Evolutionary conservation across 2,888 invertebrate genomes (phyloP).

Genomic region (Pseudeuparius sepicola): DNA sequence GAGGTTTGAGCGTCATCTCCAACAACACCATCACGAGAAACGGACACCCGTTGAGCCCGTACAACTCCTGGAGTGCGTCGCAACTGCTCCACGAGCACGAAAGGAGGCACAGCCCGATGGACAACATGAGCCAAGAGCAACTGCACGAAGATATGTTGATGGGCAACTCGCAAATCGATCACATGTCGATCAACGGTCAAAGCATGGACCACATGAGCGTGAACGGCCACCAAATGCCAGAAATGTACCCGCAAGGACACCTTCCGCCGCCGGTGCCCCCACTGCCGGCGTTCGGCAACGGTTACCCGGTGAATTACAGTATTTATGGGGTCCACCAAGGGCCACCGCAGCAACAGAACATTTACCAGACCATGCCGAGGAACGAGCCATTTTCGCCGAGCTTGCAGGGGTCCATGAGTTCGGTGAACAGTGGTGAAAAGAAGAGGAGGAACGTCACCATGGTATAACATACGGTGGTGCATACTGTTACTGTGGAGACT

Average conservation of each 20-base stretch:
- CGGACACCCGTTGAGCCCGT: slow-evolving; percentile 42
- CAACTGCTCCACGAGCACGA: slow-evolving; percentile 50
- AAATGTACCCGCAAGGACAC: slow-evolving; percentile 30
- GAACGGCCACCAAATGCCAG: slow-evolving; percentile 33
- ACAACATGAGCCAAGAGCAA: slow-evolving; percentile 30
- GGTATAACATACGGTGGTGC: slow-evolving; percentile 42
- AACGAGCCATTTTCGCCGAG: slow-evolving; percentile 37
- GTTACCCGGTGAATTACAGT: slow-evolving; percentile 38
- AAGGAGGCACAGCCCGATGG: slow-evolving; percentile 43
- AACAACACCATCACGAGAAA: slow-evolving; percentile 38
- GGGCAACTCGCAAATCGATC: slow-evolving; percentile 33
- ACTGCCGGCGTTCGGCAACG: slow-evolving; percentile 39
- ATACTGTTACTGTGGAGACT: slow-evolving; percentile 29
- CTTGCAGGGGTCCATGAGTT: slow-evolving; percentile 46
- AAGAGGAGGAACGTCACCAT: slow-evolving; percentile 51
- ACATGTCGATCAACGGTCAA: slow-evolving; percentile 35
- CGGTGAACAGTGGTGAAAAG: slow-evolving; percentile 46
- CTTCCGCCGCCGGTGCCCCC: slow-evolving; percentile 45
- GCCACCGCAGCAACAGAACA: slow-evolving; percentile 29
- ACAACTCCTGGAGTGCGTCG: slow-evolving; percentile 50
- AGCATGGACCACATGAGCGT: slow-evolving; percentile 35
- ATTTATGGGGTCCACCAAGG: slow-evolving; percentile 40
- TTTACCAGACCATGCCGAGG: slow-evolving; percentile 39
- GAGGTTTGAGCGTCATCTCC: slow-evolving; percentile 36
- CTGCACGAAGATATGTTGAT: slow-evolving; percentile 31